Evolutionary conservation across 2,888 invertebrate genomes (phyloP), one percentile per base, ranked within the genome.

Genomic region (Scotopteryx bipunctaria): DNA sequence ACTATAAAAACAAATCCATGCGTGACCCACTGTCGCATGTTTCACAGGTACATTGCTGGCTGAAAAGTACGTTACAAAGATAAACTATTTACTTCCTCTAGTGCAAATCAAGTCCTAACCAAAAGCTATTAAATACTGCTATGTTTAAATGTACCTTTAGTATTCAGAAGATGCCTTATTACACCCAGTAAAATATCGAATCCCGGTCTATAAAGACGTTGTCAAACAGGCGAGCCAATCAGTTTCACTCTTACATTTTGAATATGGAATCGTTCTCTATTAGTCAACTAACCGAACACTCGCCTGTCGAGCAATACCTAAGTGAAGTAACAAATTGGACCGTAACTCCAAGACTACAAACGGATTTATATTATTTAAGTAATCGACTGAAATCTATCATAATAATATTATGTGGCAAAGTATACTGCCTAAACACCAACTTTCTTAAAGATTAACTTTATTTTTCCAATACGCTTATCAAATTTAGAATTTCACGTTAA

Each of bases 401-500:
- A 23, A 41, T n/a, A n/a, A 27, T 21, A 29, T 29, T 23, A 32
- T 23, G 4, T 25, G 46, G 38, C 32, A 38, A 32, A 46, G 46
- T 32, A 32, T 46, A 38, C 23, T 38, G 46, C 46, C 46, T 38
- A 37, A 45, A 45, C 21, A 32, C 21, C 13, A 19, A 36, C 14
- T 17, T 27, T 27, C 13, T 33, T n/a, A 25, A 31, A 33, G 11
- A 33, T 35, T 17, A 49, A 17, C 21, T 32, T 17, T 50, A 50
- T 13, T 5, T 41, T 37, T 32, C 36, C 42, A 41, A 42, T 27
- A 23, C 8, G 33, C 42, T 54, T 40, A 45, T 31, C 44, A 32
- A 25, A 35, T 35, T 48, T 36, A 35, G 57, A 55, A 51, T 48
- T 49, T 58, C 55, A 42, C 54, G 54, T 57, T 57, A 57, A 50